Percentiles rank a stretch among this genome's conserved stretches.
These are phyloP conservation scores for Drosophila hydei DNA, from an alignment of 1,140 invertebrate species.

Conservation along the genomic window DNA sequence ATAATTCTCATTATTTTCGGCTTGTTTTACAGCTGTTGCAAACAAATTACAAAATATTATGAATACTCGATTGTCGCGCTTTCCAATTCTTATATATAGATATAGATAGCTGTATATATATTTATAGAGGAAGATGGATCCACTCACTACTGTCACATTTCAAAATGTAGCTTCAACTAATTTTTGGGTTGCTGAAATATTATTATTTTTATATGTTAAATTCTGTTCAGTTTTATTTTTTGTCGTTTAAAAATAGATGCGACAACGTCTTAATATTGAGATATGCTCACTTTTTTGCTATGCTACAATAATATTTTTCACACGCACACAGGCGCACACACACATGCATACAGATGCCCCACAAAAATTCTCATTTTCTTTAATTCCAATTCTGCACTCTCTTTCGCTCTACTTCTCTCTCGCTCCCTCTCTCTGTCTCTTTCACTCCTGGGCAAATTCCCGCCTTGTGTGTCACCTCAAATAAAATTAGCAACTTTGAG, in stretches of 20 bases:
- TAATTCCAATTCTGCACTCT: constrained; percentile 3
- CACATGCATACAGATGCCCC: neutral
- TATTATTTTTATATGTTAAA: constrained; percentile 53
- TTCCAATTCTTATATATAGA: neutral
- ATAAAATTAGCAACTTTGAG: constrained; percentile 79
- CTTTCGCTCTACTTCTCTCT: constrained; percentile 11
- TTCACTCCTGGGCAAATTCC: constrained; percentile 50
- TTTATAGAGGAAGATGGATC: constrained; percentile 19
- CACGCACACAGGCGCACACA: constrained; percentile 32
- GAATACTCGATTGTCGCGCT: constrained; percentile 29
- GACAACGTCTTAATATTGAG: constrained; percentile 60
- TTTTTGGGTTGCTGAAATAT: constrained; percentile 67
- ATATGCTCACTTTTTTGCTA: constrained; percentile 65
- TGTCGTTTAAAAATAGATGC: constrained; percentile 59
- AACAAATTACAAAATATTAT: constrained; percentile 57
- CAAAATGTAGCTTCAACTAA: constrained; percentile 80
- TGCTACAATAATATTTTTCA: constrained; percentile 65
- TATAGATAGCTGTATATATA: too few relatives aligned
- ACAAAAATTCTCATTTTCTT: constrained; percentile 27
- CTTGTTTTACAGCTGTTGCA: constrained; percentile 55
- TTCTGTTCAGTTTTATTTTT: constrained; percentile 33
- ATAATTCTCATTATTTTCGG: constrained; percentile 24
- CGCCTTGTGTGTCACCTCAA: constrained; percentile 79
- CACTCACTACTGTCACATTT: constrained; percentile 80
- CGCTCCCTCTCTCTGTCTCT: neutral